Evolutionary conservation across 2,888 invertebrate species (phyloP), one percentile per base, ranked within the genome.

Genomic region (Amblyteles armatorius): DNA sequence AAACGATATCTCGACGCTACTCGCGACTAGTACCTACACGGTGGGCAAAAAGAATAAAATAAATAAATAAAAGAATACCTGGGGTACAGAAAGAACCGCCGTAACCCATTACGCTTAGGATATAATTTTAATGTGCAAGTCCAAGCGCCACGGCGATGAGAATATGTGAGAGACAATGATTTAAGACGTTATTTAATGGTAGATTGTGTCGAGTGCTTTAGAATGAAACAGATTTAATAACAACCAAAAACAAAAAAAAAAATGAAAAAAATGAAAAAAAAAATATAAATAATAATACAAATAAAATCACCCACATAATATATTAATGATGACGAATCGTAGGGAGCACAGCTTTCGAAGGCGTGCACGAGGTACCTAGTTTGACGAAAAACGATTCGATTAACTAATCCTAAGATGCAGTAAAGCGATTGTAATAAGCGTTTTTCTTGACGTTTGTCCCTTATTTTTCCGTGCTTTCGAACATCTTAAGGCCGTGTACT

Each of bases 101-200:
- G 82, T 88, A 86, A 86, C 57, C 74, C 76, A 81, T 87, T 87
- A 87, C 88, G 88, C 88, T 87, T 87, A 87, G 86, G 86, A 87
- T 87, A 84, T 78, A 84, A 87, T 88, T 83, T 81, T 81, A 83
- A 79, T 85, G 86, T 84, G 87, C 88, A 83, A 86, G 83, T 87
- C 86, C 87, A 86, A 87, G 88, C 87, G 84, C 85, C 85, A 82
- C 83, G 87, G 85, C 86, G 87, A 85, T 68, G 79, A 82, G 80
- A 67, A 82, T 79, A 77, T 79, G 79, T 71, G 71, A 79, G 77
- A 65, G 74, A 86, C 83, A 76, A 79, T 85, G 82, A 83, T 83
- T 84, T 83, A 84, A 88, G 86, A 85, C 86, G 85, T 88, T 86
- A 87, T 87, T 85, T 85, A 86, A 88, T 82, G 82, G 81, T 85